These are phyloP conservation scores for Anneissia japonica DNA, from an alignment of 35 echinoderm and acorn worm species.

Conservation along the genomic window DNA sequence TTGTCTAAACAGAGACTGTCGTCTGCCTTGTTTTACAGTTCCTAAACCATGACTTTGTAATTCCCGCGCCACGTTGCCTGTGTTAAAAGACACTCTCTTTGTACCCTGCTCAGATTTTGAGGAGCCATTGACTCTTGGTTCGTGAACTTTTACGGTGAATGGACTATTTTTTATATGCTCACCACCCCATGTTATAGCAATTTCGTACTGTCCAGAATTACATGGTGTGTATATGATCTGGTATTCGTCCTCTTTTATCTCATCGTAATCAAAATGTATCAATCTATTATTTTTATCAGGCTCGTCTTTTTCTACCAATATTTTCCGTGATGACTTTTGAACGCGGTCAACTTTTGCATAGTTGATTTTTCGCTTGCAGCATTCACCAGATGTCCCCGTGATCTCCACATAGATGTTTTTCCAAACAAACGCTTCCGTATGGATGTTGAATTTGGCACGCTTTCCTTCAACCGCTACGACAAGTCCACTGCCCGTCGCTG, in stretches of 20 bases:
- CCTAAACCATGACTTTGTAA: neutral
- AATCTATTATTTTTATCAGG: neutral
- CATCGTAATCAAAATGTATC: slow-evolving; percentile 68
- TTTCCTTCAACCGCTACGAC: slow-evolving; percentile 60
- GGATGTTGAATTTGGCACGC: slow-evolving; percentile 68
- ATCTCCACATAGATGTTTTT: slow-evolving; percentile 62
- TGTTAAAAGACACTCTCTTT: neutral
- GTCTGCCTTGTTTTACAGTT: neutral
- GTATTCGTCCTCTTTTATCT: slow-evolving; percentile 64
- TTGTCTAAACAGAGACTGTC: slow-evolving; percentile 64
- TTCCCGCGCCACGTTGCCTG: neutral
- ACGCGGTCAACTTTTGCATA: neutral
- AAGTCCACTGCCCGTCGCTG: slow-evolving; percentile 76
- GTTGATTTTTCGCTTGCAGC: slow-evolving; percentile 42
- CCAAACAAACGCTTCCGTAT: slow-evolving; percentile 40
- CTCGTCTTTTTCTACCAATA: slow-evolving; percentile 1
- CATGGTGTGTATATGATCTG: slow-evolving; percentile 75
- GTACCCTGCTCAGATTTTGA: neutral
- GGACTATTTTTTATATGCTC: slow-evolving; percentile 89
- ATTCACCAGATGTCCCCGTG: slow-evolving; percentile 56
- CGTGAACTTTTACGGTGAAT: slow-evolving; percentile 41
- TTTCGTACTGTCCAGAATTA: slow-evolving; percentile 29
- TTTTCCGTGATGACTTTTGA: neutral
- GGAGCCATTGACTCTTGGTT: neutral
- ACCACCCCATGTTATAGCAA: slow-evolving; percentile 73